Conservation (phyloP, 1,140 invertebrate genomes). For the Rhyacophila brunnea region DNA sequence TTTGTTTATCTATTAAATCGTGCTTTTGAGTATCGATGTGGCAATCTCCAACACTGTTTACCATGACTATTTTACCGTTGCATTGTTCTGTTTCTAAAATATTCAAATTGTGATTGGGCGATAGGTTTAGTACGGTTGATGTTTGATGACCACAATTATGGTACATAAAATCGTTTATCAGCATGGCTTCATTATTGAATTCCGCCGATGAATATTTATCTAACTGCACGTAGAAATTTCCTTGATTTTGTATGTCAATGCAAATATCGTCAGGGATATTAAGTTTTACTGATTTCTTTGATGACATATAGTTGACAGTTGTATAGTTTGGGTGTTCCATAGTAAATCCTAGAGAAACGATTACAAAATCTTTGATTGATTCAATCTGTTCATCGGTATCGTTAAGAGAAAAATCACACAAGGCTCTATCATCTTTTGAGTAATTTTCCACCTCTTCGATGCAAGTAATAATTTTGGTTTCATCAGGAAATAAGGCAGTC, state of each 20-base stretch:
- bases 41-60: background rate
- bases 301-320: constrained; percentile 49
- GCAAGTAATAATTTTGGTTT: constrained; percentile 51
- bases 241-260: constrained; percentile 39
- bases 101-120: background rate
- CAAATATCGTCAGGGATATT: constrained; percentile 42
- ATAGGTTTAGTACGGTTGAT: background rate
- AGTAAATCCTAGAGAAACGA: constrained; percentile 43
- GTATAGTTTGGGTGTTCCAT: constrained; percentile 57
- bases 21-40: background rate
- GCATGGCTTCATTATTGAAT: constrained; percentile 4
- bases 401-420: background rate
- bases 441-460: background rate
- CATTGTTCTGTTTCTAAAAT: background rate
- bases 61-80: background rate
- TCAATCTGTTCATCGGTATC: background rate
- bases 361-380: constrained; percentile 52
- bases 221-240: constrained; percentile 32
- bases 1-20: background rate
- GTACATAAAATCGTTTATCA: background rate
- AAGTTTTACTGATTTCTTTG: constrained; percentile 40
- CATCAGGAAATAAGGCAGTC: constrained; percentile 49
- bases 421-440: background rate
- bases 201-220: constrained; percentile 32
- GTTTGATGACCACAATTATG: background rate